Evolutionary conservation across 2,113 vertebrate genomes (phyloP), one percentile per base, ranked within the genome.

Genomic region (Callopanchax toddi): DNA sequence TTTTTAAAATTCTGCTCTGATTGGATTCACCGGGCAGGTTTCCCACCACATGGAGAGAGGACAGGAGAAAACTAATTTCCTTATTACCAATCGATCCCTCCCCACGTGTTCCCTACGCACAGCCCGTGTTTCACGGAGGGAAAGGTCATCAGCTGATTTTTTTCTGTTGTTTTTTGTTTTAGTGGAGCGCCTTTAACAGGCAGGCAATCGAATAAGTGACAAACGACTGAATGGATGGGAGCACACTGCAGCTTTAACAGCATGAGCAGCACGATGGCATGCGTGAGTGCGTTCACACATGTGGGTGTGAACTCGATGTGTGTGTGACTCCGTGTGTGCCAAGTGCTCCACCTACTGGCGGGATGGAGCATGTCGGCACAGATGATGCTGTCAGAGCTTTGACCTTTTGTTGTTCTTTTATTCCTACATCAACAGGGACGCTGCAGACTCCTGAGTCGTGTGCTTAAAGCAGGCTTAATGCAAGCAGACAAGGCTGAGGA

Each of bases 311-410:
- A 67, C 51, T 58, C 10, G 59, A 29, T 39, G 12, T 11, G 29
- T n/a, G 52, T 15, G 40, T 32, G 13, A 1, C 58, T 5, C 34
- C 11, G 1, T 29, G 64, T 10, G 82, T 62, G 48, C 40, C 87
- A 40, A 88, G 74, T 64, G 83, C 83, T 49, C 83, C 89, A 82
- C 78, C 90, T 91, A 76, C 80, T 87, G 91, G 65, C 40, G 60
- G 40, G 22, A 39, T 60, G 1, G 17, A 21, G 18, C 12, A 5
- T 25, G 60, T 51, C 63, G 3, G 62, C 25, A 21, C 18, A n/a
- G 59, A 71, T 16, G 65, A 78, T 22, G 60, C 0, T 7, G 67
- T 70, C 51, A 9, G 25, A 29, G 52, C 56, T 66, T 67, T 62
- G 61, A 66, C 64, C 71, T 78, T 82, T 78, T 20, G 39, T 42